Conservation (phyloP, 2,888 invertebrate species). For the Caenorhabditis virilis region DNA sequence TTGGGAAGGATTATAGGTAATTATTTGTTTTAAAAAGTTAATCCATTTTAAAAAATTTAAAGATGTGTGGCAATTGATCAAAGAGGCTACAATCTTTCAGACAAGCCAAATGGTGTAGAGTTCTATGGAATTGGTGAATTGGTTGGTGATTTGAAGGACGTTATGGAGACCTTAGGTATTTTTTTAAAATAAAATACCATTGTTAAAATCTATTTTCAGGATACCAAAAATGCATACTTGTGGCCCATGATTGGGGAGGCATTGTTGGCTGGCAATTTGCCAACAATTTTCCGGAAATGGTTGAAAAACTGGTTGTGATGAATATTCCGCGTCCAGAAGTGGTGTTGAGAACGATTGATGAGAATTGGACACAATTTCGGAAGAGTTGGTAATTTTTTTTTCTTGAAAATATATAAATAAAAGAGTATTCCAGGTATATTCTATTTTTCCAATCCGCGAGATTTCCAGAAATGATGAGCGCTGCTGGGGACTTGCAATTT, state of each 20-base stretch:
- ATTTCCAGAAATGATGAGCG: slow-evolving; percentile 76
- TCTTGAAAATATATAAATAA: not conserved
- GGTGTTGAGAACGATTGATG: slow-evolving; percentile 73
- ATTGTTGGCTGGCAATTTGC: slow-evolving; percentile 76
- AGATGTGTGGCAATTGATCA: slow-evolving; percentile 80
- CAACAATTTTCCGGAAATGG: slow-evolving; percentile 59
- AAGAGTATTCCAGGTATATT: slow-evolving; percentile 73
- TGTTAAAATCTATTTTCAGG: slow-evolving; percentile 4
- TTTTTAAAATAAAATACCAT: not conserved
- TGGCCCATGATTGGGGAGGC: slow-evolving; percentile 73
- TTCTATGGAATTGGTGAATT: slow-evolving; percentile 75
- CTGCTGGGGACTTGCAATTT: slow-evolving; percentile 75
- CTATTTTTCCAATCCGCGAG: slow-evolving; percentile 75
- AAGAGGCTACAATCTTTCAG: slow-evolving; percentile 82
- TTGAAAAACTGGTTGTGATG: slow-evolving; percentile 77
- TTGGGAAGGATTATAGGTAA: slow-evolving; percentile 68
- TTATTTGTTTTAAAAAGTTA: not conserved
- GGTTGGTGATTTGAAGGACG: slow-evolving; percentile 76
- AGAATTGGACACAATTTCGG: slow-evolving; percentile 26
- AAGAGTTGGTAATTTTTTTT: slow-evolving; percentile 41
- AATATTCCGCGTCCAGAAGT: slow-evolving; percentile 78
- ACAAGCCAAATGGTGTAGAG: slow-evolving; percentile 76
- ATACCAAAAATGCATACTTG: slow-evolving; percentile 31
- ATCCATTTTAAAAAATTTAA: slow-evolving; percentile 57
- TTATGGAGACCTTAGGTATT: slow-evolving; percentile 74